phyloP scores from a whole-genome alignment of 2,113 vertebrate genomes.

The Artemisiospiza belli region DNA sequence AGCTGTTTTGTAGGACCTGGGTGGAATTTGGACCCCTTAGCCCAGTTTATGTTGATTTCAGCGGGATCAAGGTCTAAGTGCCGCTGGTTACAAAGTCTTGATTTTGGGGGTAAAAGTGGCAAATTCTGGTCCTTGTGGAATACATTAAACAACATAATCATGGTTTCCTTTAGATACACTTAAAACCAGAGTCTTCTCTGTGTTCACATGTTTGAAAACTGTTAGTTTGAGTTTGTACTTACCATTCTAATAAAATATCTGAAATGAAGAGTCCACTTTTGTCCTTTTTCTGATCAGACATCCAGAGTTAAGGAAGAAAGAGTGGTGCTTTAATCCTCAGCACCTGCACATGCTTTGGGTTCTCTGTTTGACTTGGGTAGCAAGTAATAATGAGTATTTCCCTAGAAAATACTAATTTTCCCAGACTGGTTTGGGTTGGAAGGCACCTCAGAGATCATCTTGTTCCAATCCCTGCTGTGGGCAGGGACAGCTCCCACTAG shows the following conservation, averaged over 20 bases:
- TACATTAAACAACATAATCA: not conserved
- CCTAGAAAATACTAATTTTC: not conserved
- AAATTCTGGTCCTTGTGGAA: not conserved
- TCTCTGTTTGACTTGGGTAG: not conserved
- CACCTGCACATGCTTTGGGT: not conserved
- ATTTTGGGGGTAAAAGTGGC: not conserved
- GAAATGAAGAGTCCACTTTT: not conserved
- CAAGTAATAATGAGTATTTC: not conserved
- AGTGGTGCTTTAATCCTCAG: not conserved
- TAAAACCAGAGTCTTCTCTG: not conserved
- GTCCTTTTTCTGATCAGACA: not conserved
- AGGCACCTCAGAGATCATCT: not conserved
- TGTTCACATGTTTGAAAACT: not conserved
- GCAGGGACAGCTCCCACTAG: not conserved
- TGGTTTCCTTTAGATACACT: not conserved
- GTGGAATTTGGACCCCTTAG: not conserved
- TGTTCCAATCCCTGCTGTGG: not conserved
- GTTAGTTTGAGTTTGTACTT: not conserved
- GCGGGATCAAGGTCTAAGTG: not conserved
- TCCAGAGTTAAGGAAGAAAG: not conserved
- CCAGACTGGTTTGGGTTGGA: not conserved
- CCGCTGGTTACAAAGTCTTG: not conserved
- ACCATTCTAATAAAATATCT: not conserved
- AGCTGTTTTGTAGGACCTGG: not conserved
- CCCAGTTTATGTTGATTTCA: accelerated